These are phyloP conservation scores for Leptopilina myrica DNA, from an alignment of 2,888 invertebrate species.

Conservation along the genomic window DNA sequence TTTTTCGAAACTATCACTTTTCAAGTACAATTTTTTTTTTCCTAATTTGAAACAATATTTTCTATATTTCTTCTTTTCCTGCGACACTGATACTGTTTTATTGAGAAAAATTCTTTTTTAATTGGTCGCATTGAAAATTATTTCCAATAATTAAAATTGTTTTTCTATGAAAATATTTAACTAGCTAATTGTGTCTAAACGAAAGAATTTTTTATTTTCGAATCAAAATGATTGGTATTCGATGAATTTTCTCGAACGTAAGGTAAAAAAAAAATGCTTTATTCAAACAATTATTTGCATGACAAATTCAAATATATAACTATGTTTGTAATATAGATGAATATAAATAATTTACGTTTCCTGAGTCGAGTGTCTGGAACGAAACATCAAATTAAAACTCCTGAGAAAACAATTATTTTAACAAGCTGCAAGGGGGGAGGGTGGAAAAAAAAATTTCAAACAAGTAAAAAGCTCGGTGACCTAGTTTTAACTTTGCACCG, in stretches of 20 bases:
- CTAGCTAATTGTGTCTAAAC: too few species aligned
- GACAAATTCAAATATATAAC: constrained; percentile 5
- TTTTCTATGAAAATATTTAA: too few species aligned
- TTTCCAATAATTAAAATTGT: too few species aligned
- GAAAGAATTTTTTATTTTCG: not conserved
- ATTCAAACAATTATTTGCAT: constrained; percentile 1
- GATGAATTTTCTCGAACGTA: too few species aligned
- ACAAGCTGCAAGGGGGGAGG: not conserved
- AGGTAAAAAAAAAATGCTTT: not conserved
- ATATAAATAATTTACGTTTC: not conserved
- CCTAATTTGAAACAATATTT: not conserved
- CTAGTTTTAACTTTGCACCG: constrained; percentile 20
- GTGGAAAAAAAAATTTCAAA: not conserved
- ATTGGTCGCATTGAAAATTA: too few species aligned
- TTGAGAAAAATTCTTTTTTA: too few species aligned
- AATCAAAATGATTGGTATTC: not conserved
- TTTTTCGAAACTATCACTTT: not conserved
- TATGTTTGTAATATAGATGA: not conserved
- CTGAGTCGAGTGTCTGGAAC: not conserved
- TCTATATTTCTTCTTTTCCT: too few species aligned
- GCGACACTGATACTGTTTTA: too few species aligned
- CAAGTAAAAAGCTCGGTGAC: constrained; percentile 35
- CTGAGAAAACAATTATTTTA: constrained; percentile 4
- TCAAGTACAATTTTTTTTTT: not conserved
- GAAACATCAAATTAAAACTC: not conserved